A percentile compares a stretch with the other conserved stretches of the same genome.
phyloP scores from a whole-genome alignment of 2,888 invertebrate species.

The Dynastes hyllus region DNA sequence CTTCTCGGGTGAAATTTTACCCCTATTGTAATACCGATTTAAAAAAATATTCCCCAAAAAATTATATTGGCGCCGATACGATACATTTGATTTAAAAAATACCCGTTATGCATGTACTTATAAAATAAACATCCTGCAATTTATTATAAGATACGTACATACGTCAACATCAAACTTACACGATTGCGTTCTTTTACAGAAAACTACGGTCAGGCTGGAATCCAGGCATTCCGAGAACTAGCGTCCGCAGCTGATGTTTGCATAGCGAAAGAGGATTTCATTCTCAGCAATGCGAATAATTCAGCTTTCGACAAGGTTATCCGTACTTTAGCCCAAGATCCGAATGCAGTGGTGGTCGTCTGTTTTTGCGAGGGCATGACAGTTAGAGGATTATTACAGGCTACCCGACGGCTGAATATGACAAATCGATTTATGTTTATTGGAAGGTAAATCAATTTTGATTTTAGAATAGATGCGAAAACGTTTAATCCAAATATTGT shows the following conservation, averaged over 20 bases:
- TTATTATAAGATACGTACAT: no score
- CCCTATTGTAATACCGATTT: no score
- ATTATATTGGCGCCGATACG: no score
- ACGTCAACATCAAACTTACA: no score
- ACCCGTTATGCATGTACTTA: no score
- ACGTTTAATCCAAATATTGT: no score
- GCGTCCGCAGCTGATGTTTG: slow-evolving; percentile 81
- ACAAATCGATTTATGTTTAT: slow-evolving; percentile 78
- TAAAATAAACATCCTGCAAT: no score
- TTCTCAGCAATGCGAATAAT: slow-evolving; percentile 76
- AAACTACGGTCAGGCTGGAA: slow-evolving; percentile 85
- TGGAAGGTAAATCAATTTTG: slow-evolving; percentile 74
- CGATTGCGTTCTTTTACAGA: slow-evolving; percentile 71
- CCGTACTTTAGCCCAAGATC: slow-evolving; percentile 73
- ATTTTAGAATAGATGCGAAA: no score
- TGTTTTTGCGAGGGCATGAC: slow-evolving; percentile 88
- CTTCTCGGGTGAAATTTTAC: no score
- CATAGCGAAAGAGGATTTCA: slow-evolving; percentile 80
- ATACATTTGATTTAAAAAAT: no score
- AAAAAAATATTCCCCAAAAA: no score
- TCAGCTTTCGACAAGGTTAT: slow-evolving; percentile 75
- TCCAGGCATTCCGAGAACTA: slow-evolving; percentile 82
- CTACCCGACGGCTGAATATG: slow-evolving; percentile 75
- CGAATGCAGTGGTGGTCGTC: slow-evolving; percentile 77
- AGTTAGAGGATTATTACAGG: slow-evolving; percentile 78